These are phyloP conservation scores for Ploceus nigricollis DNA, from an alignment of 2,113 vertebrate species.

Conservation along the genomic window DNA sequence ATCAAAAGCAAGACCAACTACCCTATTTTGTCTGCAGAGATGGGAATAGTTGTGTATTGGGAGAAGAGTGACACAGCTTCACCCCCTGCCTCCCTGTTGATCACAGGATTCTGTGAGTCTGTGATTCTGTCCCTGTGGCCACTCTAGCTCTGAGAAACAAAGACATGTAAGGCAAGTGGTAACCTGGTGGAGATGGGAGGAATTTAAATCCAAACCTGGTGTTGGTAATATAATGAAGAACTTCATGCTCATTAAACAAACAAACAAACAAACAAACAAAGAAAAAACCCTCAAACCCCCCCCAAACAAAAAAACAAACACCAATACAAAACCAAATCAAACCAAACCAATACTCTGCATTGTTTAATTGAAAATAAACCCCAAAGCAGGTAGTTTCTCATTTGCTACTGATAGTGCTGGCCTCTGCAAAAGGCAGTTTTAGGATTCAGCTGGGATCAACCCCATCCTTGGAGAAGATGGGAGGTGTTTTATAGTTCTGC, in stretches of 20 bases:
- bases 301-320: neutral
- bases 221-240: neutral
- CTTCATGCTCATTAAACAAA: neutral
- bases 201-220: neutral
- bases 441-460: neutral
- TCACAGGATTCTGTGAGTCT: neutral
- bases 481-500: neutral
- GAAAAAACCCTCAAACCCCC: neutral
- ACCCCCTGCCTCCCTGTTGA: neutral
- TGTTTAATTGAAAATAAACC: neutral
- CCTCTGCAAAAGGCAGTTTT: neutral
- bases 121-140: neutral
- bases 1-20: neutral
- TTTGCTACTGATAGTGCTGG: neutral
- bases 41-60: neutral
- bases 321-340: neutral
- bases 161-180: neutral
- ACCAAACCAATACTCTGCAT: neutral
- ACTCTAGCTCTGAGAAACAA: neutral
- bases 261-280: neutral
- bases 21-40: neutral
- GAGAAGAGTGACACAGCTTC: neutral
- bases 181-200: neutral
- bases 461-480: neutral
- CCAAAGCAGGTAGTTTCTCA: neutral